Conservation (phyloP, 2,888 invertebrate genomes). For the Eupithecia inturbata region DNA sequence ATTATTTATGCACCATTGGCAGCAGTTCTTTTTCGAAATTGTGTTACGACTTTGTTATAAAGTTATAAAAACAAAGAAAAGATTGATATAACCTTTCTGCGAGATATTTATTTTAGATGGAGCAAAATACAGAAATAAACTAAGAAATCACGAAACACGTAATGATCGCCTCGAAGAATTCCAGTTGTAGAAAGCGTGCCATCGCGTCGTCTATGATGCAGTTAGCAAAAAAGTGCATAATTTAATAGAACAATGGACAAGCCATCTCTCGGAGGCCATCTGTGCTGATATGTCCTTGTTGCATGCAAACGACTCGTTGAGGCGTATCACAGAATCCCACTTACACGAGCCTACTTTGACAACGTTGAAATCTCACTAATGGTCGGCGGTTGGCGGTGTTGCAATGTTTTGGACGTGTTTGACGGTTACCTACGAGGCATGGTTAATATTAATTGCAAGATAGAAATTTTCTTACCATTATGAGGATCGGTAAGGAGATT, state of each 20-base stretch:
- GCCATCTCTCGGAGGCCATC: slow-evolving; percentile 64
- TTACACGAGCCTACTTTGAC: slow-evolving; percentile 38
- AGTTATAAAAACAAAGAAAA: neutral
- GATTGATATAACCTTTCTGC: neutral
- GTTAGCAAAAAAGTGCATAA: slow-evolving; percentile 68
- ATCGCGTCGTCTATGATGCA: slow-evolving; percentile 58
- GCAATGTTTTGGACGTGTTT: slow-evolving; percentile 16
- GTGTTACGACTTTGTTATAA: neutral
- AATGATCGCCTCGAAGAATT: slow-evolving; percentile 44
- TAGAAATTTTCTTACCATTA: neutral
- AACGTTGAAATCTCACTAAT: slow-evolving; percentile 29
- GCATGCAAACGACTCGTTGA: slow-evolving; percentile 55
- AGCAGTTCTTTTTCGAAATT: neutral
- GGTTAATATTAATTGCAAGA: slow-evolving; percentile 14
- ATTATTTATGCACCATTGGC: neutral
- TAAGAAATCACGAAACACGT: slow-evolving; percentile 5
- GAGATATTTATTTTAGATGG: neutral
- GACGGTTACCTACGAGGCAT: neutral
- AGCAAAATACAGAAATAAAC: neutral
- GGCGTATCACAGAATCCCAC: slow-evolving; percentile 46
- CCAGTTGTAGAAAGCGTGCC: slow-evolving; percentile 73
- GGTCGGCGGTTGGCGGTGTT: slow-evolving; percentile 2
- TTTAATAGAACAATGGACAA: slow-evolving; percentile 66
- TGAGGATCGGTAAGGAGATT: neutral
- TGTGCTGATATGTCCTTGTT: slow-evolving; percentile 60